Conservation (phyloP, 1,140 invertebrate genomes). For the Bombus turneri region DNA sequence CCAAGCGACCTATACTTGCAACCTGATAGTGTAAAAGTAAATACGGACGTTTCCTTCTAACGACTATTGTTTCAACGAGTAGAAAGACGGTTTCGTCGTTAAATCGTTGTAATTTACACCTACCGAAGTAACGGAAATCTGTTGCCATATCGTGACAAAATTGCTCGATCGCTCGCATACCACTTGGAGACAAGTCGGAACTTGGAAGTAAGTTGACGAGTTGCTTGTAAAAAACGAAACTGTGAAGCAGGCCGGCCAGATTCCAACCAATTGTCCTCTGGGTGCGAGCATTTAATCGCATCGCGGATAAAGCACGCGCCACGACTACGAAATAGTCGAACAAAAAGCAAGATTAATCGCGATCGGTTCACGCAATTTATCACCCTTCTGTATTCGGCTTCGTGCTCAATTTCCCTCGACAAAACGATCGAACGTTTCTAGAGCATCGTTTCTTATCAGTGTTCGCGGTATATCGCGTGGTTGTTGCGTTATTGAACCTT, state of each 20-base stretch:
- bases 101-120: no score
- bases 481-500: no score
- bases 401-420: neutral
- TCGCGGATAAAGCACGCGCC: neutral
- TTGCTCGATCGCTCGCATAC: no score
- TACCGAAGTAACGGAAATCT: no score
- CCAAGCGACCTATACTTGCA: no score
- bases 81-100: no score
- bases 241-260: neutral
- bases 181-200: no score
- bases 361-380: slow-evolving; percentile 32
- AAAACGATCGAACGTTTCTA: slow-evolving; percentile 10
- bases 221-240: neutral
- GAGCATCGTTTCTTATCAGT: slow-evolving; percentile 2
- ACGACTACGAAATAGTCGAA: neutral
- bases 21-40: no score
- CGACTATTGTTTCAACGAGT: no score
- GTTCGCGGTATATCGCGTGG: neutral
- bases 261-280: neutral
- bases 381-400: neutral
- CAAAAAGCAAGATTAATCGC: slow-evolving; percentile 34
- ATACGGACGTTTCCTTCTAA: no score
- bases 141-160: no score
- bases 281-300: slow-evolving; percentile 14
- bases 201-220: no score